Evolutionary conservation across 2,797 vertebrate species (phyloP).

Genomic region (Amazonetta brasiliensis): DNA sequence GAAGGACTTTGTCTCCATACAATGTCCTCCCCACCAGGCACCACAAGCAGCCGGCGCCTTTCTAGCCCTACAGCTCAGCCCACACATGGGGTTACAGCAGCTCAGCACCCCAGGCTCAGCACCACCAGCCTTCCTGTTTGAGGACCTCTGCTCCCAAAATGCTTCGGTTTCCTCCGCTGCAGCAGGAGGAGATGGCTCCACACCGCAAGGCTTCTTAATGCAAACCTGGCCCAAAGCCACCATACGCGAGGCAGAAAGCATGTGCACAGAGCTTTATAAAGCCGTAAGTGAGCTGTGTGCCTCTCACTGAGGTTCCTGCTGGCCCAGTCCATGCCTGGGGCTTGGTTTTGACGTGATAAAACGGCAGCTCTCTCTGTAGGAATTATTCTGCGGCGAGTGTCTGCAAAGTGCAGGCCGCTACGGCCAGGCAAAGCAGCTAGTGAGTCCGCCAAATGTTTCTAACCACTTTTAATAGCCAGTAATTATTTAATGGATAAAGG

Average conservation of each 20-base stretch:
- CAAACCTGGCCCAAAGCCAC: not conserved
- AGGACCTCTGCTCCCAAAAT: not conserved
- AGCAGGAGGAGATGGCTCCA: not conserved
- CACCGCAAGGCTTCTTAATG: not conserved
- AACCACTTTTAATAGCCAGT: not conserved
- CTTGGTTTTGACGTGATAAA: not conserved
- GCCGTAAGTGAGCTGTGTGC: not conserved
- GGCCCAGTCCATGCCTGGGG: not conserved
- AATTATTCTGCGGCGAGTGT: not conserved
- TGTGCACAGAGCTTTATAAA: accelerated
- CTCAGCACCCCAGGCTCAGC: not conserved
- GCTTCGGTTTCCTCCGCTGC: not conserved
- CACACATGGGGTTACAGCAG: not conserved
- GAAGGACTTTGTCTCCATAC: not conserved
- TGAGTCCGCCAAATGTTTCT: not conserved
- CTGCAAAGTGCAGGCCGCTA: not conserved
- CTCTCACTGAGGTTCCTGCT: not conserved
- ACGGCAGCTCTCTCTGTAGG: not conserved
- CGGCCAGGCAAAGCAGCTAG: accelerated
- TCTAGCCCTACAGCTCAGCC: not conserved
- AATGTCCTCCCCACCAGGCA: not conserved
- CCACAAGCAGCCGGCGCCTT: not conserved
- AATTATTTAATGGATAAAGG: slow-evolving; percentile 5
- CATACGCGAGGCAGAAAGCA: not conserved
- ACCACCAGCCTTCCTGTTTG: not conserved